Base-by-base conservation (phyloP, 1,140 invertebrate species). In the Brachionus koreanus region DNA sequence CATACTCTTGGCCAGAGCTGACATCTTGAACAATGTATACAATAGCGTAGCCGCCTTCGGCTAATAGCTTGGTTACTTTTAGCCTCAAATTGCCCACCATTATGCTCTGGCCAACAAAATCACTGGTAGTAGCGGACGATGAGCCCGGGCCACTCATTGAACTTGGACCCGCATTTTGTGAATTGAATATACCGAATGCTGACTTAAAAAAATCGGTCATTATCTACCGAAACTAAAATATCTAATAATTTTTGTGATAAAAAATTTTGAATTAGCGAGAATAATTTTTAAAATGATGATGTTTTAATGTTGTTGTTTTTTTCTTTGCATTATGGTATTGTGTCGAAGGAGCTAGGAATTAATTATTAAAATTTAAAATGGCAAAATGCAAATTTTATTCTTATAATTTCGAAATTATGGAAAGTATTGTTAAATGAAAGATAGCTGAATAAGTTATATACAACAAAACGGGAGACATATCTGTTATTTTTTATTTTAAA, bases 21-120 rank as follows among this genome's bases (percentile, higher is more conserved):
- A 93, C 87, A 91, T 96, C 94, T 91, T 96, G 94, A 84, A 94
- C 95, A 83, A 94, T 92, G 91, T 93, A 97, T 69, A 97, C 95
- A 90, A 95, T 93, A 67, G 94, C 94, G 92, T 94, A 97, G 85
- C 95, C 95, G 91, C 95, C 95, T 96, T 97, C 95, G 69, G 95
- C 95, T 84, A 97, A 94, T 85, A 96, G 92, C 90, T 92, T 92
- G 88, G 93, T 95, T 65, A 96, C 93, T 87, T 93, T 91, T 82
- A 97, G 89, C 90, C 94, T 95, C 86, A 94, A 92, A 87, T 92
- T 93, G 84, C 92, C 94, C 84, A 97, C 92, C 90, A 97, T 94
- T 65, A 97, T 91, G 84, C 91, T 90, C 89, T 96, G 94, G 39
- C 95, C 95, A 83, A 97, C 93, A 89, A 95, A 95, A 88, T 94